Evolutionary conservation across 2,888 invertebrate genomes (phyloP), one percentile per base, ranked within the genome.

Genomic region (Arenicola marina): DNA sequence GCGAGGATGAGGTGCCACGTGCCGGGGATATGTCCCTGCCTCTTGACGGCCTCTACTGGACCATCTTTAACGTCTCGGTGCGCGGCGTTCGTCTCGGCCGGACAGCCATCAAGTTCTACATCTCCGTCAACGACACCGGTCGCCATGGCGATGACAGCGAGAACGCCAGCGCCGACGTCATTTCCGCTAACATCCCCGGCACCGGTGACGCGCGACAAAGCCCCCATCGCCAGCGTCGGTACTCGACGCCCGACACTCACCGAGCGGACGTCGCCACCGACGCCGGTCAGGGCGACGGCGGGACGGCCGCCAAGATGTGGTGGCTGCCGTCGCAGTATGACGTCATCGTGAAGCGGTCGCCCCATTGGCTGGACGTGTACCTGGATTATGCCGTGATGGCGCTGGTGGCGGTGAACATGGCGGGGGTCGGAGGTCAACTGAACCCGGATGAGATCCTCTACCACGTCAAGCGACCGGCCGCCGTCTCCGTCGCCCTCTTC

Each of bases 391-490:
- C 59, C 29, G 33, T 65, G 32, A 44, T 65, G 38, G 62, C 26
- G 11, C 55, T 65, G n/a, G 56, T 51, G 33, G 61, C 59, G 4
- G 28, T 64, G 45, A 66, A 66, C 61, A 51, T 66, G 55, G 31
- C 64, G 21, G 66, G 61, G 3, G 51, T 63, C 18, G 66, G 66
- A 2, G 66, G 66, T 21, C 66, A 66, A 33, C 43, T 66, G 26
- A 59, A 66, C 45, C 48, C 55, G 11, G 61, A 58, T 11, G 59
- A 61, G 28, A 56, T 59, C 31, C 33, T 66, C 28, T 26, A 54
- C 28, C 55, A 63, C n/a, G 26, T 66, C 28, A 63, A 58, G 51
- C 53, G 55, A 21, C 66, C 66, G 21, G 26, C 45, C 11, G 61
- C 61, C 2, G 38, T 66, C 4, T 48, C 43, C 18, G 45, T 66